phyloP scores from a whole-genome alignment of 2,888 invertebrate genomes.

The Leptinotarsa peninsularis region DNA sequence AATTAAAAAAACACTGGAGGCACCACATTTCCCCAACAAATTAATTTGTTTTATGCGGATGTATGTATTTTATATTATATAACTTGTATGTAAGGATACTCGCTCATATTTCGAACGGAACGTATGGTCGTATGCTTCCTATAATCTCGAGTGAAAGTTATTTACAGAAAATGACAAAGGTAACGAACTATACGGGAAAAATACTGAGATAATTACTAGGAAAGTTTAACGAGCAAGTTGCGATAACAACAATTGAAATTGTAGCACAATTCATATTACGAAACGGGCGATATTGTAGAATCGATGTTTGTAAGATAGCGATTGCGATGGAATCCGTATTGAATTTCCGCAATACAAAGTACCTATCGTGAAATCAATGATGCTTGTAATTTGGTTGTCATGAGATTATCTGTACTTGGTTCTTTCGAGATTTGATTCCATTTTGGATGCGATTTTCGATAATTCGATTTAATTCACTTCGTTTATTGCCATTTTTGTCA shows the following conservation, averaged over 20 bases:
- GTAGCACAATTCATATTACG: conserved; percentile 13
- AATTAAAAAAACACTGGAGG: too few relatives aligned
- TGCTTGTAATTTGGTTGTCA: not conserved
- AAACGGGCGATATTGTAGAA: conserved; percentile 15
- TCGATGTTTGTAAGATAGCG: not conserved
- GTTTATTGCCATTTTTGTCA: too few relatives aligned
- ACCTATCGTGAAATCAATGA: not conserved
- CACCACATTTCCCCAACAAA: too few relatives aligned
- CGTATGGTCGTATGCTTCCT: not conserved
- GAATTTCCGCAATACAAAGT: conserved; percentile 6
- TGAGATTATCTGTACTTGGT: not conserved
- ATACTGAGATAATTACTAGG: conserved; percentile 27
- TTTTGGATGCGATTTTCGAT: not conserved
- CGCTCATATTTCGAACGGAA: not conserved
- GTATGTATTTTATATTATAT: not conserved
- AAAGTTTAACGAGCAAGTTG: conserved; percentile 16
- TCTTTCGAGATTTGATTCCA: not conserved
- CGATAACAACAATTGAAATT: conserved; percentile 23
- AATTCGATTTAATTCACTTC: too few relatives aligned
- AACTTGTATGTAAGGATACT: not conserved
- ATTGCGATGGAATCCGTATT: conserved; percentile 4
- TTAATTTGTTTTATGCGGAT: not conserved
- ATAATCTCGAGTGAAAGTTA: conserved; percentile 30
- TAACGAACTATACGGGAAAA: conserved; percentile 23
- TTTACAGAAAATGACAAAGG: conserved; percentile 21